Evolutionary conservation across 1,140 invertebrate genomes (phyloP), one percentile per base, ranked within the genome.

Genomic region (Steinernema khuongi): DNA sequence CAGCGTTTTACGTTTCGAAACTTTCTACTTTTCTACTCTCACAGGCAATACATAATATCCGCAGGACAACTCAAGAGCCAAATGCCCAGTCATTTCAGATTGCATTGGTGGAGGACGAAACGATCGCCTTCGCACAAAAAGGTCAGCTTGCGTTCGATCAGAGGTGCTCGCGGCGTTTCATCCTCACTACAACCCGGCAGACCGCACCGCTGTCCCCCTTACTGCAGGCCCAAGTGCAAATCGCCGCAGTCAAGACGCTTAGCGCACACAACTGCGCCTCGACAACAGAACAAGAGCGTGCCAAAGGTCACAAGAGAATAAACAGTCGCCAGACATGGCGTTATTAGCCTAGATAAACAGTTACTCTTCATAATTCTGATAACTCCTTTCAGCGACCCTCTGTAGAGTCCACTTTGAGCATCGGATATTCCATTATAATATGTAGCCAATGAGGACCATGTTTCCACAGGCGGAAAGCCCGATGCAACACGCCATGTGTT

Each of bases 401-500:
- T 26, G 94, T 87, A 66, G 89, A 86, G 87, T 97, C 94, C 94
- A n/a, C 94, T 97, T 86, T 99, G 95, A 79, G 98, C 91, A 86
- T 99, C 98, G 83, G 92, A 97, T 81, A 91, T 91, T 78, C 96
- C 93, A 11, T 96, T 89, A 86, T 94, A 90, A 90, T 78, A 89
- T 92, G 82, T 96, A 98, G 14, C 94, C 94, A 82, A 94, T 89
- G 0, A 94, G 77, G 18, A 91, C 91, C 88, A 93, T 96, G 87
- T 96, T 94, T 18, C 94, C 93, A 89, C 94, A 96, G 70, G 90
- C 88, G 19, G 91, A 92, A 33, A 96, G 85, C 69, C 87, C 89
- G 0, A 93, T 78, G 50, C 50, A 60, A 22, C 14, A n/a, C 4
- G 50, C 50, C 19, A 22, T 26, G 26, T 11, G 11, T 17, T 26